phyloP scores from a whole-genome alignment of 2,797 vertebrate species.

The Pangasius macronema region DNA sequence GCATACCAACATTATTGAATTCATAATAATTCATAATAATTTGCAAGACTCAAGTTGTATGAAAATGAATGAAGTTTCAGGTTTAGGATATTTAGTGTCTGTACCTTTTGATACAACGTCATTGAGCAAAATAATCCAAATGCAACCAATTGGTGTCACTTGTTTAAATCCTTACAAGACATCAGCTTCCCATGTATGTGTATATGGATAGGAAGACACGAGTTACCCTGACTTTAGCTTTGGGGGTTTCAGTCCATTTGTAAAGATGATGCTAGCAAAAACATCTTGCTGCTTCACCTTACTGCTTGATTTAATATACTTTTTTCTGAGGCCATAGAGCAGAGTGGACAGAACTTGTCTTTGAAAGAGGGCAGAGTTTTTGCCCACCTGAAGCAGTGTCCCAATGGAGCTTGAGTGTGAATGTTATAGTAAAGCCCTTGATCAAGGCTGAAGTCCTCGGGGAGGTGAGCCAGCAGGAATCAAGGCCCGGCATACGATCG shows the following conservation, averaged over 20 bases:
- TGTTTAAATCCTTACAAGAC: not conserved
- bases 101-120: not conserved
- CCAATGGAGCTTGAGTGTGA: not conserved
- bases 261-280: not conserved
- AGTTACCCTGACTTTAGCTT: not conserved
- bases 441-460: conserved; percentile 14
- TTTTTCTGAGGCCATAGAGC: not conserved
- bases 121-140: not conserved
- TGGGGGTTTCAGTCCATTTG: not conserved
- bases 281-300: not conserved
- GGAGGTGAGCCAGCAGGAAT: conserved; percentile 5
- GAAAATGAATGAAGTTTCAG: not conserved
- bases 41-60: not conserved
- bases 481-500: not conserved
- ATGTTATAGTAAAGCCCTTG: conserved; percentile 18
- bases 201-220: not conserved
- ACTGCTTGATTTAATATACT: not conserved
- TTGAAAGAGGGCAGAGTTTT: conserved; percentile 19
- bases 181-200: not conserved
- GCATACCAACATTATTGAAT: too few relatives aligned
- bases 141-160: not conserved
- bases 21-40: too few relatives aligned
- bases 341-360: not conserved
- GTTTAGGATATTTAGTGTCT: not conserved
- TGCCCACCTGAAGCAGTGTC: not conserved